These are phyloP conservation scores for Lamprologus ornatipinnis DNA, from an alignment of 2,113 vertebrate species.

Conservation along the genomic window DNA sequence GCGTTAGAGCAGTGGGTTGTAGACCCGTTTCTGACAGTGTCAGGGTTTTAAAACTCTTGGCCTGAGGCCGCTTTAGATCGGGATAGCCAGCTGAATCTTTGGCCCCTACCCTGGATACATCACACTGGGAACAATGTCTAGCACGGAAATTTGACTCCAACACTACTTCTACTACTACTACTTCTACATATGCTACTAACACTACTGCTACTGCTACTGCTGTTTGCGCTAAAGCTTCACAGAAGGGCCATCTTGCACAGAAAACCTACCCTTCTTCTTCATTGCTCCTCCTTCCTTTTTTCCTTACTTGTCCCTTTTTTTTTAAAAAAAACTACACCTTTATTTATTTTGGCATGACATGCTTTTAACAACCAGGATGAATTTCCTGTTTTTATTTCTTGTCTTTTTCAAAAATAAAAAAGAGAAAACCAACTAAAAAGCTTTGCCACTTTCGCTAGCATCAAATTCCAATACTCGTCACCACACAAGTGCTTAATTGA, in stretches of 20 bases:
- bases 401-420: background rate
- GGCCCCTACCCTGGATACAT: background rate
- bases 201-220: slow-evolving; percentile 50
- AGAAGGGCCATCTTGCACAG: slow-evolving; percentile 55
- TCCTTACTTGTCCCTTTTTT: slow-evolving; percentile 21
- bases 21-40: background rate
- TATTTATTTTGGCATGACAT: slow-evolving; percentile 85
- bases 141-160: slow-evolving; percentile 19
- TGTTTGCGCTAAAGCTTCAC: slow-evolving; percentile 56
- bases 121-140: slow-evolving; percentile 9
- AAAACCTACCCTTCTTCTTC: slow-evolving; percentile 20
- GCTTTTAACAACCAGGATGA: slow-evolving; percentile 57
- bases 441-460: slow-evolving; percentile 72
- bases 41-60: background rate
- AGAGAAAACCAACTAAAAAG: slow-evolving; percentile 23
- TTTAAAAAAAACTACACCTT: slow-evolving; percentile 14
- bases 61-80: background rate
- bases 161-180: slow-evolving; percentile 44
- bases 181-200: slow-evolving; percentile 18
- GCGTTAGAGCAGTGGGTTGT: background rate
- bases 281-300: slow-evolving; percentile 7
- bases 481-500: slow-evolving; percentile 85
- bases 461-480: slow-evolving; percentile 34
- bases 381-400: slow-evolving; percentile 26
- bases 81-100: background rate